A percentile compares a stretch with the other conserved stretches of the same genome.
phyloP scores from a whole-genome alignment of 2,888 invertebrate species.

The Muschampia plurimacula region DNA sequence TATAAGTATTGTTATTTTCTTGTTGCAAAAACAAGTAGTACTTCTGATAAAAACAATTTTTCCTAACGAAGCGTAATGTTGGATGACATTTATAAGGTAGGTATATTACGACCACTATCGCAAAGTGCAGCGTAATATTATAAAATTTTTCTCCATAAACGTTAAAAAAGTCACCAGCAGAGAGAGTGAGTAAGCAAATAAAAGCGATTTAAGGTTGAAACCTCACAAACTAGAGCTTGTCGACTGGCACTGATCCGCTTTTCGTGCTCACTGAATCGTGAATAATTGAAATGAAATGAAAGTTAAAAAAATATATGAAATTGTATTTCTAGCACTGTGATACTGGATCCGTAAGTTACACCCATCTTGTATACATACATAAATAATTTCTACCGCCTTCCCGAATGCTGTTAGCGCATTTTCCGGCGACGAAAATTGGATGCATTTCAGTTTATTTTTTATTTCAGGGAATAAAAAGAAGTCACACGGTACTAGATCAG shows the following conservation, averaged over 20 bases:
- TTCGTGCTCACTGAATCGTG: not conserved
- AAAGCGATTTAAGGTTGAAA: not conserved
- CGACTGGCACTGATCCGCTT: not conserved
- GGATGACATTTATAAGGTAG: not conserved
- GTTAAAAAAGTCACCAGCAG: not conserved
- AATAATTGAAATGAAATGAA: not conserved
- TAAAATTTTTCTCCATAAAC: not conserved
- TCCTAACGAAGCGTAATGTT: not conserved
- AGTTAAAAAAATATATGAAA: not conserved
- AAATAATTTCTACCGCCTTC: too few relatives aligned
- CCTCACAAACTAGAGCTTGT: slow-evolving; percentile 4
- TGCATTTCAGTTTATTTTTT: too few relatives aligned
- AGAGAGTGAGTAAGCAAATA: not conserved
- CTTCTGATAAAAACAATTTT: not conserved
- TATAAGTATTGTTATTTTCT: not conserved
- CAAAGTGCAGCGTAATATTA: slow-evolving; percentile 4
- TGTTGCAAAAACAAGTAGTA: not conserved
- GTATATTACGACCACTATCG: slow-evolving; percentile 5
- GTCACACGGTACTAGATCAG: too few relatives aligned
- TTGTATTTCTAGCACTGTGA: not conserved
- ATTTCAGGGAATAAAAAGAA: too few relatives aligned
- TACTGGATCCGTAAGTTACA: too few relatives aligned
- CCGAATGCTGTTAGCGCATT: too few relatives aligned
- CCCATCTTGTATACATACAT: too few relatives aligned
- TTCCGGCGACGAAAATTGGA: too few relatives aligned